Base-by-base conservation (phyloP, 2,113 vertebrate species). In the Dunckerocampus dactyliophorus region DNA sequence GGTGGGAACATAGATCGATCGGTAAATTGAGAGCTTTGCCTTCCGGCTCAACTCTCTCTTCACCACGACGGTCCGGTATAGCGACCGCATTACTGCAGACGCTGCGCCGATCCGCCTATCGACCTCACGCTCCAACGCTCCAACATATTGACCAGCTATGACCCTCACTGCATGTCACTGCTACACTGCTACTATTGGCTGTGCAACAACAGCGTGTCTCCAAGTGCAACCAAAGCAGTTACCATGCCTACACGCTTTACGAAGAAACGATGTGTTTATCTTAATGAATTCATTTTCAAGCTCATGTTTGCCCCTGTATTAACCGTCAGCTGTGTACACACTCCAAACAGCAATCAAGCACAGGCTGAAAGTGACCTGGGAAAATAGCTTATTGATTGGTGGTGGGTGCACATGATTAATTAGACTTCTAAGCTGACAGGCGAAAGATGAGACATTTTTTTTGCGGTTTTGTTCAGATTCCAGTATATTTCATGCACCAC, bases 271-370 rank as follows among this genome's bases (percentile, higher is more conserved):
- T 8, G 53, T 49, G 20, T 85, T 83, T 79, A 76, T 84, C 82
- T 82, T 82, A 89, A 88, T 82, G 79, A 86, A 87, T 89, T 86
- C 78, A 85, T 90, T 88, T 88, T 82, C 42, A 60, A 46, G 64
- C 70, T 70, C 46, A 55, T 89, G 82, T 90, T 89, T 90, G 85
- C 76, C 7, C 28, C 66, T 65, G 63, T 59, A 50, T 76, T 74
- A 69, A 79, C 77, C 47, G 70, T 83, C 84, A 82, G 81, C 83
- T 90, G 87, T 86, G 84, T 79, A 88, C 83, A 89, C 90, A 89
- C 74, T 81, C 65, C 69, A 69, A 87, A 86, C 66, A 75, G 72
- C 79, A 62, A 54, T 37, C 48, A 74, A 79, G 63, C 19, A 47
- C 71, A 73, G 77, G 77, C 74, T 65, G 55, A 67, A 65, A 58